Evolutionary conservation across 2,888 invertebrate species (phyloP).

Genomic region (Euzetes globulus): DNA sequence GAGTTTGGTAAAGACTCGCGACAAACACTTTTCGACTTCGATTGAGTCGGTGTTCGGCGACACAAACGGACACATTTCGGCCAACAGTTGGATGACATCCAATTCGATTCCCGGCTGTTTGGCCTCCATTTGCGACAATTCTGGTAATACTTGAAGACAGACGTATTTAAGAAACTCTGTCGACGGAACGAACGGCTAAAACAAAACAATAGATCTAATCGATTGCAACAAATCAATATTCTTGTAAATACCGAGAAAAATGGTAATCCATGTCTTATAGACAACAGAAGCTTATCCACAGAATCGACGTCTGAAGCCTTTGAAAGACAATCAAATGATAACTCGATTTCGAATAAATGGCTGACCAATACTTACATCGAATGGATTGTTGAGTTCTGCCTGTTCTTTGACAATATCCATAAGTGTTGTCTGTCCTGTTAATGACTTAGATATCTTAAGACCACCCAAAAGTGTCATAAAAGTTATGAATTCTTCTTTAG

Average conservation of each 20-base stretch:
- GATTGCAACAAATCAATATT: conserved; percentile 22
- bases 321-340: no score
- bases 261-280: conserved; percentile 73
- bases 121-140: conserved; percentile 45
- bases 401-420: conserved; percentile 76
- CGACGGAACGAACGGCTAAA: conserved; percentile 58
- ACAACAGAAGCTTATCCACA: conserved; percentile 69
- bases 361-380: conserved; percentile 45
- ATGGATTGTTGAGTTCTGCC: conserved; percentile 63
- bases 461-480: conserved; percentile 76
- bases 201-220: conserved; percentile 21
- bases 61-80: conserved; percentile 70
- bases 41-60: conserved; percentile 60
- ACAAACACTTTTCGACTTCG: conserved; percentile 50
- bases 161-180: conserved; percentile 74
- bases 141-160: conserved; percentile 72
- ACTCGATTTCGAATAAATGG: conserved; percentile 39
- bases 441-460: conserved; percentile 70
- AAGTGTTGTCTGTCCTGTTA: conserved; percentile 75
- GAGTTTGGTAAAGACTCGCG: conserved; percentile 66
- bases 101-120: conserved; percentile 58
- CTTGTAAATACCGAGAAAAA: conserved; percentile 56
- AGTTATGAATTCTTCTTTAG: conserved; percentile 80
- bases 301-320: conserved; percentile 49
- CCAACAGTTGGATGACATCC: conserved; percentile 74